Evolutionary conservation across 2,797 vertebrate species (phyloP), one percentile per base, ranked within the genome.

Genomic region (Hyperoplus immaculatus): DNA sequence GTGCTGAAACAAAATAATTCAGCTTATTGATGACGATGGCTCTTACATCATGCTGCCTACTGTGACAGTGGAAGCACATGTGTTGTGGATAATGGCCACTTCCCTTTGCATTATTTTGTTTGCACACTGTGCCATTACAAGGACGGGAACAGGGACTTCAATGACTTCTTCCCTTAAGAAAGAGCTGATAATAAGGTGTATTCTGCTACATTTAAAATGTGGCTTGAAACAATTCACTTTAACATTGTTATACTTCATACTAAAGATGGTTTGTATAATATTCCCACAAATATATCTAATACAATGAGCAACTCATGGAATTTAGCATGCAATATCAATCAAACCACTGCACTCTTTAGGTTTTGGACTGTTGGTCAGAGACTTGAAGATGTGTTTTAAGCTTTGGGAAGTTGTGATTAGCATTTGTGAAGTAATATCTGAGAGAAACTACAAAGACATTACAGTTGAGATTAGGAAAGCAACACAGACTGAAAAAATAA

Each of bases 1-100:
- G 65, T 66, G 72, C 57, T 0, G n/a, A 55, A 62, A 75, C 58
- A 69, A 80, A 81, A 75, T 62, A 80, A 72, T 79, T 66, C 71
- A 62, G 82, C 56, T 80, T 77, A 84, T 55, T 83, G 66, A 85
- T 4, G 46, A 58, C 46, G 10, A 38, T 18, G 3, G 59, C 59
- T 58, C 68, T 75, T 69, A 10, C 46, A 82, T 65, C 39, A 53
- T 53, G 59, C 11, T 15, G 72, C 43, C 50, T 2, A 5, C 51
- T 77, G 69, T 54, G 62, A 64, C 41, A 68, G 51, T 42, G 63
- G 78, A 69, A 74, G 49, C 58, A 81, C 50, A 78, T 53, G 63
- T 72, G 57, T 54, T 21, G 57, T 42, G 15, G 49, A 81, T 83
- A 79, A 82, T 58, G 62, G 36, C 65, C 45, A 46, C 18, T 66